Evolutionary conservation across 2,113 vertebrate genomes (phyloP).

Genomic region (Podiceps cristatus): DNA sequence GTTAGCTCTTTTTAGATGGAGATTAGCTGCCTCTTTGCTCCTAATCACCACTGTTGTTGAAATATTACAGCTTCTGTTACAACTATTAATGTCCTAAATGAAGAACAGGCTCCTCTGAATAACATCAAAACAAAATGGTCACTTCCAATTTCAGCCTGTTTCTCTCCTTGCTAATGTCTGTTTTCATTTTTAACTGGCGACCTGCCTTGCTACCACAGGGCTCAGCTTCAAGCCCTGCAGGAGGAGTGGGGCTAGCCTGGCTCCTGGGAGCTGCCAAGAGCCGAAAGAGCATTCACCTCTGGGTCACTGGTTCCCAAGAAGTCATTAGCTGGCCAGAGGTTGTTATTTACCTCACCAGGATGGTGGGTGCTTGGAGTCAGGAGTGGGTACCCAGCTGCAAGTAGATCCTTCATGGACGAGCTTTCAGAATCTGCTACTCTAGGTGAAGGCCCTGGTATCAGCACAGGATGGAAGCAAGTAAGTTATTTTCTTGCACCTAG

Average conservation of each 20-base stretch:
- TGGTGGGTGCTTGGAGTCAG: not conserved
- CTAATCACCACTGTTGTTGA: slow-evolving; percentile 76
- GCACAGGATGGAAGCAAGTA: not conserved
- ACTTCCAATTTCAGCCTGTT: slow-evolving; percentile 47
- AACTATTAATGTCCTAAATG: slow-evolving; percentile 71
- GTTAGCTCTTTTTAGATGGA: slow-evolving; percentile 73
- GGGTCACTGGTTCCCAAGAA: not conserved
- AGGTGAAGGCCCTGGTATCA: not conserved
- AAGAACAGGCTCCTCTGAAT: slow-evolving; percentile 62
- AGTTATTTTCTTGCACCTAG: not conserved
- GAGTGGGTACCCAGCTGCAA: not conserved
- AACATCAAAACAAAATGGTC: slow-evolving; percentile 53
- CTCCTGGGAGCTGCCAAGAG: not conserved
- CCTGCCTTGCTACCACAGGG: not conserved
- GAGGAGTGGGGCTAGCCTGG: not conserved
- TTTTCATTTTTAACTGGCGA: slow-evolving; percentile 17
- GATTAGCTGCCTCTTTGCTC: slow-evolving; percentile 70
- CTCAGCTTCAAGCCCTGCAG: not conserved
- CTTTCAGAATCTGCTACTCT: not conserved
- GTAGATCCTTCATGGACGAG: rapidly evolving
- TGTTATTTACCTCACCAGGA: not conserved
- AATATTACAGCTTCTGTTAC: slow-evolving; percentile 76
- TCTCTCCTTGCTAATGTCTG: not conserved
- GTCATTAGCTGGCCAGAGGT: not conserved
- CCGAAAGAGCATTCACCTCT: not conserved